These are phyloP conservation scores for Scleropages formosus DNA, from an alignment of 2,797 vertebrate genomes.

Conservation along the genomic window DNA sequence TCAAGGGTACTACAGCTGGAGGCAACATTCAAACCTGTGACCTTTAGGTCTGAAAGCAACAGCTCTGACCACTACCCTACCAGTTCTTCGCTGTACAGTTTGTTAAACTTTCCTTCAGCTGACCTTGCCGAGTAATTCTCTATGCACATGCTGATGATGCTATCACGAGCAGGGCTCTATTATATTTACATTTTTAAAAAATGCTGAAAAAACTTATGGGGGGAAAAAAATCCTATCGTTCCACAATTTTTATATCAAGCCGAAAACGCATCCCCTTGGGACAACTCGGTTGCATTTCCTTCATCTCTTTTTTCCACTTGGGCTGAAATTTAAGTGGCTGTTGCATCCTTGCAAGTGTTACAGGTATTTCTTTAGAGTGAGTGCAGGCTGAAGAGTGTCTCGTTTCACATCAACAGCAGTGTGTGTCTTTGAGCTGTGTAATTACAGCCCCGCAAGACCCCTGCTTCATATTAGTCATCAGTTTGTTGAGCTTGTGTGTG, in stretches of 20 bases:
- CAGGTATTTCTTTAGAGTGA: no score
- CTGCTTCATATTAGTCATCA: slow-evolving; percentile 31
- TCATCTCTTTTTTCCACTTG: background rate
- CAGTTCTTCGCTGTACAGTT: no score
- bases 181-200: no score
- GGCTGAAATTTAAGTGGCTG: background rate
- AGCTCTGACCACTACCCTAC: no score
- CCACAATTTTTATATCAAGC: background rate
- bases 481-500: slow-evolving; percentile 46
- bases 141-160: no score
- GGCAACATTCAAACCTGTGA: no score
- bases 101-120: no score
- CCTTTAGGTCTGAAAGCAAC: no score
- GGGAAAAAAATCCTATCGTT: slow-evolving; percentile 5
- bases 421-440: slow-evolving; percentile 48
- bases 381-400: slow-evolving; percentile 35
- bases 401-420: slow-evolving; percentile 44
- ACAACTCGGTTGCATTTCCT: background rate
- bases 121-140: no score
- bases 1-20: no score
- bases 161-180: no score
- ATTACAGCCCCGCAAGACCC: slow-evolving; percentile 48
- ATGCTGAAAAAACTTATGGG: no score
- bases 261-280: background rate
- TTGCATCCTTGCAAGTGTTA: background rate